Evolutionary conservation across 2,113 vertebrate genomes (phyloP), one percentile per base, ranked within the genome.

Genomic region (Pyxicephalus adspersus): DNA sequence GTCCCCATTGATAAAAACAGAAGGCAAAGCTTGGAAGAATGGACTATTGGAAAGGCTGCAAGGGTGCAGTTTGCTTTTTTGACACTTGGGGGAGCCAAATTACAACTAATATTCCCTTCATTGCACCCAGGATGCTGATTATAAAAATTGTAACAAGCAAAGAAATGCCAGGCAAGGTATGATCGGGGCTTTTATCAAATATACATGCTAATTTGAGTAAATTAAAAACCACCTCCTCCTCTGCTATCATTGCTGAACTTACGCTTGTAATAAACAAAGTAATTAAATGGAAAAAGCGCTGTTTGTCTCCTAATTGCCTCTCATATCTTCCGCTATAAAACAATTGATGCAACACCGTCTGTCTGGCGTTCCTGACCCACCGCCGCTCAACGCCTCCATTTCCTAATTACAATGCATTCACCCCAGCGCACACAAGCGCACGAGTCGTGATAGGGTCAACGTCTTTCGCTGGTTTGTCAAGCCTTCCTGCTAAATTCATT

Each of bases 201-300:
- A 7, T 52, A 51, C 22, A 18, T 70, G 66, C 28, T 71, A 28
- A 71, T 71, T 54, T 54, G 7, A 71, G 28, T 71, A 70, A 45
- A 28, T 20, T 17, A 54, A 26, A 23, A 25, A 6, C 25, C 16
- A 19, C 16, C 3, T 3, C 45, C 50, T 28, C 50, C 17, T 11
- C 38, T 3, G 23, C 19, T 31, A n/a, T 34, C 18, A 13, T 20
- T 17, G 31, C 29, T 65, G 64, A 65, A n/a, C 23, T n/a, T 20
- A 50, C 13, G 18, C 23, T 26, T 54, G 26, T 54, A 5, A 18
- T 52, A 28, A 7, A 17, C 23, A 54, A 25, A 28, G 22, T 71
- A 52, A 54, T 71, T 71, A 71, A 9, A 71, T 6, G 45, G n/a
- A 45, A 54, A 54, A 52, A 0, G 5, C 31, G 11, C 5, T 8